phyloP scores from a whole-genome alignment of 2,113 vertebrate genomes.

The Deroptyus accipitrinus region DNA sequence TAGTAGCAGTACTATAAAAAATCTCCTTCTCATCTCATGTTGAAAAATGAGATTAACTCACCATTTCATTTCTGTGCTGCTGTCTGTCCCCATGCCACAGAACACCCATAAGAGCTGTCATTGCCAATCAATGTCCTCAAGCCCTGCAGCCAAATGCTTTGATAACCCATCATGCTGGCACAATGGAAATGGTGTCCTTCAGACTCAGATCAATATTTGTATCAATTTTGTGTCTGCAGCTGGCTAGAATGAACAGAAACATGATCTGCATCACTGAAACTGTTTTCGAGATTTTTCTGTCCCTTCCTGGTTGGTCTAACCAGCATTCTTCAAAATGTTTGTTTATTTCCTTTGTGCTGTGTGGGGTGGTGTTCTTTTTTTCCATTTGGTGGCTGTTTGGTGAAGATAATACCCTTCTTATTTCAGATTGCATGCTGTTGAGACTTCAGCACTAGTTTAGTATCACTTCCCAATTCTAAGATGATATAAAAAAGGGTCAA shows the following conservation, averaged over 20 bases:
- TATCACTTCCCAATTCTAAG: neutral
- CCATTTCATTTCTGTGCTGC: neutral
- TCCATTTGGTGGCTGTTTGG: neutral
- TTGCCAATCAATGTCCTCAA: neutral
- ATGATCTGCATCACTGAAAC: neutral
- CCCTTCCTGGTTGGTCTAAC: neutral
- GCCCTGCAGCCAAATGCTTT: conserved; percentile 46
- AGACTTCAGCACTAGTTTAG: neutral
- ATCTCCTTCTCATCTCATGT: neutral
- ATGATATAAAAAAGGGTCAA: neutral
- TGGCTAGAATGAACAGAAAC: neutral
- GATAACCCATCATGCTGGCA: neutral
- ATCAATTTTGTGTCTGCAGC: conserved; percentile 42
- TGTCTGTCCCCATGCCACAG: neutral
- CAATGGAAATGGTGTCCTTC: conserved; percentile 45
- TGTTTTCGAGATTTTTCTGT: neutral
- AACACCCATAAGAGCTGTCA: neutral
- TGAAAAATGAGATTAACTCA: neutral
- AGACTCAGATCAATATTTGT: conserved; percentile 56
- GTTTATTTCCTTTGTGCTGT: neutral
- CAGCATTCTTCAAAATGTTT: neutral
- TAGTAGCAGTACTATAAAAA: neutral
- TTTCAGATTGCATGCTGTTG: neutral
- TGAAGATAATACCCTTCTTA: neutral
- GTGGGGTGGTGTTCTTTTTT: neutral